Conservation (phyloP, 2,797 vertebrate species). For the Pteropus rufus region DNA sequence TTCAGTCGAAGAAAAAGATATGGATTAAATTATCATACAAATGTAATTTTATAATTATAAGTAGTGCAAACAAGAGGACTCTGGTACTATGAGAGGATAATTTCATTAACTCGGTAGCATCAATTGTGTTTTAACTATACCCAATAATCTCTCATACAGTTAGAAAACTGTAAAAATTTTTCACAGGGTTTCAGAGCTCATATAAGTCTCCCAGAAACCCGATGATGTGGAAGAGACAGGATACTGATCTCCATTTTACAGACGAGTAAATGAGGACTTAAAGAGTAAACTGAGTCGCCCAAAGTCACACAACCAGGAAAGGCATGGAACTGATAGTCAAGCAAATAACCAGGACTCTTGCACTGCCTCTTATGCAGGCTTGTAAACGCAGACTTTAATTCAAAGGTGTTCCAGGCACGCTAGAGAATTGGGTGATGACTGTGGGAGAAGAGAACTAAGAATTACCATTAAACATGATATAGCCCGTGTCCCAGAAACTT, state of each 20-base stretch:
- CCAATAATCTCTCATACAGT: constrained; percentile 32
- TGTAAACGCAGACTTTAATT: background rate
- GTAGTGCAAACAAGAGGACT: background rate
- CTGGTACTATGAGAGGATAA: background rate
- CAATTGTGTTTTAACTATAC: constrained; percentile 17
- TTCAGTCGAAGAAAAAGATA: background rate
- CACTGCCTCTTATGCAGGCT: background rate
- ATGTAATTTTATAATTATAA: background rate
- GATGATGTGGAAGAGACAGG: constrained; percentile 7
- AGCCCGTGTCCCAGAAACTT: background rate
- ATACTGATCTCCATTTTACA: constrained; percentile 4
- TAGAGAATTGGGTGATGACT: background rate
- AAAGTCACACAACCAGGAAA: background rate
- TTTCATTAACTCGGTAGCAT: constrained; percentile 41
- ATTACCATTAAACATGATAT: background rate
- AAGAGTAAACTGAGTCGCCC: background rate
- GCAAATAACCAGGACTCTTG: background rate
- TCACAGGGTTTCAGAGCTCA: constrained; percentile 38
- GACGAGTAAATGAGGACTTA: background rate
- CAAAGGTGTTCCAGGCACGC: background rate
- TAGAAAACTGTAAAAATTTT: constrained; percentile 54
- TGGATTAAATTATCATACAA: background rate
- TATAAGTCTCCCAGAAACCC: constrained; percentile 52
- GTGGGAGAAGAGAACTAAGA: background rate
- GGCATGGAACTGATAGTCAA: background rate